Conservation (phyloP, 2,113 vertebrate species). For the Equus quagga region DNA sequence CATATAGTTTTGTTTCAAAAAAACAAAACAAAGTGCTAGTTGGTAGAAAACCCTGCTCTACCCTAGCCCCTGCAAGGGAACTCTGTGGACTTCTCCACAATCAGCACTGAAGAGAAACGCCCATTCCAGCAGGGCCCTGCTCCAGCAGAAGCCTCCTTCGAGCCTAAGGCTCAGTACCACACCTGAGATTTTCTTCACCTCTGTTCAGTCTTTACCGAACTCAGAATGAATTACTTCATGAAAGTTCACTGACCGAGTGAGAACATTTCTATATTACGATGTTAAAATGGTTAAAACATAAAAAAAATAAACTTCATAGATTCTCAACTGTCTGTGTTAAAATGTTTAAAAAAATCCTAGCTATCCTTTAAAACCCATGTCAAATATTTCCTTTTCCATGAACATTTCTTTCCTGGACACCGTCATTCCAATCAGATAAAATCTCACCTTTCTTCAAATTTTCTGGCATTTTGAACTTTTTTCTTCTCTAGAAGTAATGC, state of each 20-base stretch:
- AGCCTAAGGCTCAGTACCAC: not conserved
- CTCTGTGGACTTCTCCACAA: not conserved
- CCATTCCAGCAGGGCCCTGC: not conserved
- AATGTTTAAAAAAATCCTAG: not conserved
- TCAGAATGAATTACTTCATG: not conserved
- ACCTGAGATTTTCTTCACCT: not conserved
- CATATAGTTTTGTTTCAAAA: not conserved
- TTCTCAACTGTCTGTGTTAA: conserved; percentile 7
- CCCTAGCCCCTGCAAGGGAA: not conserved
- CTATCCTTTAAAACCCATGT: conserved; percentile 32
- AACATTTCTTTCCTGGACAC: not conserved
- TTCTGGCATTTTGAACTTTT: conserved; percentile 4
- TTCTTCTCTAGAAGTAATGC: not conserved
- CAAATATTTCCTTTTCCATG: not conserved
- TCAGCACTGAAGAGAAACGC: not conserved
- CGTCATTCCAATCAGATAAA: conserved; percentile 10
- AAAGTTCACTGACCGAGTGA: not conserved
- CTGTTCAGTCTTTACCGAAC: not conserved
- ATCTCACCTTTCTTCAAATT: not conserved
- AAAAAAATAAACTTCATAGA: not conserved
- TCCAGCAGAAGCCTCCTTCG: not conserved
- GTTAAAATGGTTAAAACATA: not conserved
- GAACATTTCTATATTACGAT: not conserved
- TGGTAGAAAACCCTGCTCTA: not conserved
- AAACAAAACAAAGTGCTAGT: not conserved